Conservation (phyloP, 2,888 invertebrate species). For the Magallana nippona region DNA sequence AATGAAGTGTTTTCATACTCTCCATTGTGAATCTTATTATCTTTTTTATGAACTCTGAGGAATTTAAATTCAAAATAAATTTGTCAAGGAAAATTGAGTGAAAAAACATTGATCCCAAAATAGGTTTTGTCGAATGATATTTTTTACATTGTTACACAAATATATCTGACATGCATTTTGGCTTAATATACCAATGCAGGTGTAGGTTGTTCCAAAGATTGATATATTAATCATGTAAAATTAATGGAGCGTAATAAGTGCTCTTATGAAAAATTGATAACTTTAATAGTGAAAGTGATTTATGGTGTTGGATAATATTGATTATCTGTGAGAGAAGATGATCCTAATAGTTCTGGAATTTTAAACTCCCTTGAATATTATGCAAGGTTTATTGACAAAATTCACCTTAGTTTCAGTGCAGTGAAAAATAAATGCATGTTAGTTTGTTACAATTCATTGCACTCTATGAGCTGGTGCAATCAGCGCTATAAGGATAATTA, state of each 20-base stretch:
- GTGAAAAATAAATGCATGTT: neutral
- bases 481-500: too few species aligned
- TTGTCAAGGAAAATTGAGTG: neutral
- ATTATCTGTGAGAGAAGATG: neutral
- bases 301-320: neutral
- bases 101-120: neutral
- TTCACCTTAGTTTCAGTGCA: neutral
- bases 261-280: constrained; percentile 13
- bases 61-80: neutral
- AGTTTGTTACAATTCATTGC: neutral
- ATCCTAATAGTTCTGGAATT: neutral
- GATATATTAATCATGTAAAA: neutral
- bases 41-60: constrained; percentile 8
- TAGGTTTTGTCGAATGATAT: too few species aligned
- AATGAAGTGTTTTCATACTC: neutral
- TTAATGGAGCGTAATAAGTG: neutral
- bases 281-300: constrained; percentile 5
- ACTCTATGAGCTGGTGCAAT: neutral
- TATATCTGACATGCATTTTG: too few species aligned
- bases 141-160: too few species aligned
- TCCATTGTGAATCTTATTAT: neutral
- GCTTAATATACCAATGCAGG: too few species aligned
- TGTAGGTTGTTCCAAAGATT: too few species aligned
- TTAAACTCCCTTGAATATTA: neutral
- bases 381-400: neutral